Percentiles rank a stretch among this genome's conserved stretches.
These are phyloP conservation scores for Furcifer pardalis DNA, from an alignment of 2,797 vertebrate species.

Conservation along the genomic window DNA sequence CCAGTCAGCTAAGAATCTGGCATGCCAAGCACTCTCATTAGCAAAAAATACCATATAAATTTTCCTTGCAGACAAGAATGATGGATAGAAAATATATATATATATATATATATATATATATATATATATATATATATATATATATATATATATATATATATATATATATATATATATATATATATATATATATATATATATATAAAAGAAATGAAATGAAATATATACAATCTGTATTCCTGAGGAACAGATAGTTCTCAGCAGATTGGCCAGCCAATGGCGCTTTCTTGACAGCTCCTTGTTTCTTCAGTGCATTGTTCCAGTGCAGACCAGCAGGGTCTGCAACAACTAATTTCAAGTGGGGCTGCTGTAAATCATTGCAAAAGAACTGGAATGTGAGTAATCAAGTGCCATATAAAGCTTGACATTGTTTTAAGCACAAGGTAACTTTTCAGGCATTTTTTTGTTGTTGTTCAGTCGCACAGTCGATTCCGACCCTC, in stretches of 20 bases:
- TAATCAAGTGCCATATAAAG: conserved; percentile 6
- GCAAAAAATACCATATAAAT: conserved; percentile 44
- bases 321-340: conserved; percentile 35
- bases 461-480: no score
- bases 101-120: no score
- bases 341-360: conserved; percentile 60
- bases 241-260: conserved; percentile 40
- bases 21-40: conserved; percentile 61
- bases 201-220: conserved; percentile 20
- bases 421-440: neutral
- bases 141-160: no score
- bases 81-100: conserved; percentile 41
- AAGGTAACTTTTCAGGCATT: neutral
- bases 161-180: no score
- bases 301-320: neutral
- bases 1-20: conserved; percentile 53
- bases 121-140: no score
- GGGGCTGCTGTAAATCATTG: conserved; percentile 23
- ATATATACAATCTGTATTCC: conserved; percentile 45
- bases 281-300: neutral
- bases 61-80: conserved; percentile 38
- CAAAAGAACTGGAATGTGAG: conserved; percentile 39
- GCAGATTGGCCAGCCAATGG: conserved; percentile 18
- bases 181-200: no score
- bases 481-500: no score